Evolutionary conservation across 2,113 vertebrate genomes (phyloP), one percentile per base, ranked within the genome.

Genomic region (Perca schrenkii): DNA sequence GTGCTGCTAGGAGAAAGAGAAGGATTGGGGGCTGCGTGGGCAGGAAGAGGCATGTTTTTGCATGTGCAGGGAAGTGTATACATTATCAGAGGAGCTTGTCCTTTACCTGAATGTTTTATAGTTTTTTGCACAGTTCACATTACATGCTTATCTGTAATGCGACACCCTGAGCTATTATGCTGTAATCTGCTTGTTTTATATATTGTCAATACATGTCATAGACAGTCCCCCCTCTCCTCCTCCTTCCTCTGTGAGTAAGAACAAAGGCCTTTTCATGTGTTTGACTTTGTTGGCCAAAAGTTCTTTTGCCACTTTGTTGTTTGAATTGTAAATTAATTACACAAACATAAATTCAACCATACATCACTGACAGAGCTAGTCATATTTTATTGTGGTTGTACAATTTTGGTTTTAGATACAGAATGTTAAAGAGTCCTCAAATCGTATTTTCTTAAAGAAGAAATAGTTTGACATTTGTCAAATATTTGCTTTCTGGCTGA

Each of bases 241-340:
- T 34, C 31, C 14, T 70, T 46, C 16, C 16, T 70, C 36, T 52
- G 12, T 28, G 14, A 14, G 6, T 31, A 2, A 0, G 16, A 79
- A 86, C 62, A 89, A 78, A 70, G 46, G 34, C 10, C 60, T 77
- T 71, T 83, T 79, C 25, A 79, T 74, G 40, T 40, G 40, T 40
- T 8, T 40, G 40, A 10, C 40, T 40, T 40, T 3, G 46, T 8
- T 14, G 14, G 25, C 34, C 50, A 25, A 17, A 2, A 8, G 0
- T 2, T 40, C 1, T 36, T n/a, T 53, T 36, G 14, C 25, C 25
- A 25, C 25, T 25, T 25, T 25, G 25, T 25, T 1, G 17, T n/a
- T 67, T 50, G 46, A 54, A 31, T 40, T n/a, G 8, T 17, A 67
- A 47, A 17, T 2, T 2, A 3, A 3, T 19, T 31, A 34, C 34